A percentile compares a stretch with the other conserved stretches of the same genome.
These are phyloP conservation scores for Coptodon bakossiorum DNA, from an alignment of 2,113 vertebrate species.

Conservation along the genomic window DNA sequence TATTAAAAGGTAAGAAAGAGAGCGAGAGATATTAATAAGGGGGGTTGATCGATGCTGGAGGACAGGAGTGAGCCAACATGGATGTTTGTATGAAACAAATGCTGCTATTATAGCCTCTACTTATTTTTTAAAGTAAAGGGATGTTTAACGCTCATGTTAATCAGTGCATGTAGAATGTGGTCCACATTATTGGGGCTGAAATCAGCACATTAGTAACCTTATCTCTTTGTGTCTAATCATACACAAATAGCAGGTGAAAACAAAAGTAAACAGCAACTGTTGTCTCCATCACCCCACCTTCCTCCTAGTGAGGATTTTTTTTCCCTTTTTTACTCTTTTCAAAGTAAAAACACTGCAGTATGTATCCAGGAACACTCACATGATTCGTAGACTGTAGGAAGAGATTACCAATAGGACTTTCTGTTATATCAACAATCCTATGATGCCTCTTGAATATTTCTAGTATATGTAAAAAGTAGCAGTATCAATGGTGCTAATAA, in stretches of 20 bases:
- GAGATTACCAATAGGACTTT: fast-evolving
- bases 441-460: neutral
- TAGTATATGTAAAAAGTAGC: fast-evolving
- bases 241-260: fast-evolving
- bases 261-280: fast-evolving
- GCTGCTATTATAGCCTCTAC: neutral
- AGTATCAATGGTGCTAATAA: fast-evolving
- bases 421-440: neutral
- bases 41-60: fast-evolving
- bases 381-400: fast-evolving
- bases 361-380: fast-evolving
- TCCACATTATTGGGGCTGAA: neutral
- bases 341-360: fast-evolving
- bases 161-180: neutral
- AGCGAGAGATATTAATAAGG: neutral
- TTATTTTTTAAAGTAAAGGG: neutral
- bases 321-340: fast-evolving
- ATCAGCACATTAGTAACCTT: neutral
- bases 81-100: neutral
- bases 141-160: neutral
- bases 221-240: neutral
- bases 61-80: neutral
- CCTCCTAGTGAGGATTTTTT: neutral
- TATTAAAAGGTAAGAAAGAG: neutral
- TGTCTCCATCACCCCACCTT: neutral